Evolutionary conservation across 2,797 vertebrate species (phyloP), one percentile per base, ranked within the genome.

Genomic region (Danio albolineatus): DNA sequence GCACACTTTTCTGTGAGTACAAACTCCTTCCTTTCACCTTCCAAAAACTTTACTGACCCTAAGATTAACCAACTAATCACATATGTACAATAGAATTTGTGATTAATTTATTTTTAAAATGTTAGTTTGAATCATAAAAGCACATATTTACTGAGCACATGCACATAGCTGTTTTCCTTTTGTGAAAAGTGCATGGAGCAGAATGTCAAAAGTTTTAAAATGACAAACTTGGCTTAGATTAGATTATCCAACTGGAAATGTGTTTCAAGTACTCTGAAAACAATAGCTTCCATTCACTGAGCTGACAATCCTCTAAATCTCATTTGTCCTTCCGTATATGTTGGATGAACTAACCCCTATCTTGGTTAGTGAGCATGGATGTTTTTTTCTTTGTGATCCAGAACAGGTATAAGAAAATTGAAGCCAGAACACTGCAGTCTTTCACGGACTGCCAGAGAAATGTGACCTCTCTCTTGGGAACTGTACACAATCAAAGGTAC

Each of bases 401-500:
- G 93, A 83, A 87, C 59, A 90, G 90, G 64, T 90, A 93, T 86
- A 90, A 88, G 73, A 89, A 83, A 72, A 92, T 92, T 28, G 91
- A 93, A 83, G 49, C 57, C 7, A 84, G 87, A 1, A 89, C 93
- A 8, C 84, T 90, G 41, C 87, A 82, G 0, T 85, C 90, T 0
- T 79, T 95, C 56, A 90, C 82, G 21, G 83, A 90, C 7, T 92
- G 92, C 4, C 93, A 94, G 77, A 89, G 89, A 62, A 93, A 91
- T 0, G 64, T 96, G 36, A 89, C 89, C 0, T 16, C 85, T 1
- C 86, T 98, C 73, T 84, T 98, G 76, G 89, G 80, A 66, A 91
- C 92, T 67, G 95, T 97, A 84, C 91, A 94, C 0, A 57, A 91
- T 4, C 91, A 91, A 84, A 95, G 95, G 96, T 97, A 87, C 48